A percentile compares a stretch with the other conserved stretches of the same genome.
phyloP scores from a whole-genome alignment of 2,888 invertebrate genomes.

The Zootermopsis nevadensis region DNA sequence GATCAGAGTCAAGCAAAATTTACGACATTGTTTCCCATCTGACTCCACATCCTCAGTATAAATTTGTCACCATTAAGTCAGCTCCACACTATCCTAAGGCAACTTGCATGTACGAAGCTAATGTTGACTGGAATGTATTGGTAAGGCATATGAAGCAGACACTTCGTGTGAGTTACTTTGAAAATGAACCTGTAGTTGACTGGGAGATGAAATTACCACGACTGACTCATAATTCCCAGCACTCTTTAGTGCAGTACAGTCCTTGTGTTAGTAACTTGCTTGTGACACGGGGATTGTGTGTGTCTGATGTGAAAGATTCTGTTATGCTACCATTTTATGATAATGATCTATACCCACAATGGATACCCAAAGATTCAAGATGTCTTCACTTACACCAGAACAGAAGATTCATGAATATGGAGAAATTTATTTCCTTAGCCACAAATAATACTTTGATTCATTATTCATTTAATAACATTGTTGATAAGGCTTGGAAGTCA shows the following conservation, averaged over 20 bases:
- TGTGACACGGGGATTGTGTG: conserved; percentile 61
- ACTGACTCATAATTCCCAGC: conserved; percentile 14
- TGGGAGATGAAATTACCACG: conserved; percentile 55
- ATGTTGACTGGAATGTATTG: conserved; percentile 61
- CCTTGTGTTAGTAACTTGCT: conserved; percentile 61
- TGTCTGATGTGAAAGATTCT: conserved; percentile 52
- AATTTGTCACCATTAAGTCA: conserved; percentile 63
- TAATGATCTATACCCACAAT: conserved; percentile 60
- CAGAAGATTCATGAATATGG: conserved; percentile 60
- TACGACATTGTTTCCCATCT: conserved; percentile 59
- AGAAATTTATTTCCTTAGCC: conserved; percentile 63
- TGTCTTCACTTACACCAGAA: conserved; percentile 62
- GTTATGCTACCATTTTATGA: conserved; percentile 59
- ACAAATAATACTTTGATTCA: conserved; percentile 64
- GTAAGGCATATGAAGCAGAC: conserved; percentile 59
- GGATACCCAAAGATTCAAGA: conserved; percentile 59
- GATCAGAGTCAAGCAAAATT: conserved; percentile 49
- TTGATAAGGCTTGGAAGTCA: conserved; percentile 65
- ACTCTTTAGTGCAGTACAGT: conserved; percentile 50
- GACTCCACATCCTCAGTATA: conserved; percentile 65
- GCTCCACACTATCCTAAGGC: conserved; percentile 60
- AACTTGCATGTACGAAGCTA: conserved; percentile 59
- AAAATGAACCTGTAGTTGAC: conserved; percentile 54
- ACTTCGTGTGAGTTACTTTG: conserved; percentile 55
- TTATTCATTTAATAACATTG: conserved; percentile 60